Evolutionary conservation across 2,113 vertebrate species (phyloP).

Genomic region (Mus musculus): DNA sequence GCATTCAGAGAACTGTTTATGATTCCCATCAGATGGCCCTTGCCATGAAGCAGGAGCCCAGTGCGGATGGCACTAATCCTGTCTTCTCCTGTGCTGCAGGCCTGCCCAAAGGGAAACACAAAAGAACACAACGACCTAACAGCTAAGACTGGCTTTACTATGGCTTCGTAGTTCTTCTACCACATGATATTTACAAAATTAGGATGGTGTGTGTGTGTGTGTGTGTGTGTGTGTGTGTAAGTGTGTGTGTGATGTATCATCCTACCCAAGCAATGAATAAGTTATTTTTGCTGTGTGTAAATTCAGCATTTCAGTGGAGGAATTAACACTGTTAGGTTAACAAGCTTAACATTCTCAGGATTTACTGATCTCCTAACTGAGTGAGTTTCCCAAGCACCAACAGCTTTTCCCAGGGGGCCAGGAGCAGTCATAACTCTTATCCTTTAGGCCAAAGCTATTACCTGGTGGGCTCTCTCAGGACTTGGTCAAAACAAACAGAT

Average conservation of each 20-base stretch:
- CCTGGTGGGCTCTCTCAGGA: neutral
- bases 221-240: neutral
- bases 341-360: constrained; percentile 70
- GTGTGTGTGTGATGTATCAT: neutral
- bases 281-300: constrained; percentile 48
- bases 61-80: neutral
- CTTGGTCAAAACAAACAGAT: neutral
- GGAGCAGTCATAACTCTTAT: neutral
- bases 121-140: neutral
- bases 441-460: neutral
- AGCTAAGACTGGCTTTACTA: constrained; percentile 9
- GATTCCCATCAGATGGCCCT: constrained; percentile 7
- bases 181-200: neutral
- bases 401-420: neutral
- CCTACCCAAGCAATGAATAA: constrained; percentile 63
- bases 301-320: constrained; percentile 65
- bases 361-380: constrained; percentile 73
- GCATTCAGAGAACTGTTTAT: neutral
- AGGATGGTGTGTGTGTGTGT: neutral
- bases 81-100: neutral
- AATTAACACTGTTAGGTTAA: constrained; percentile 69
- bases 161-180: neutral
- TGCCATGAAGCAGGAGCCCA: neutral
- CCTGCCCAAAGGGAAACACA: neutral
- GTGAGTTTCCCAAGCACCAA: constrained; percentile 2